A percentile compares a stretch with the other conserved stretches of the same genome.
These are phyloP conservation scores for Apotomis betuletana DNA, from an alignment of 2,888 invertebrate genomes.

Conservation along the genomic window DNA sequence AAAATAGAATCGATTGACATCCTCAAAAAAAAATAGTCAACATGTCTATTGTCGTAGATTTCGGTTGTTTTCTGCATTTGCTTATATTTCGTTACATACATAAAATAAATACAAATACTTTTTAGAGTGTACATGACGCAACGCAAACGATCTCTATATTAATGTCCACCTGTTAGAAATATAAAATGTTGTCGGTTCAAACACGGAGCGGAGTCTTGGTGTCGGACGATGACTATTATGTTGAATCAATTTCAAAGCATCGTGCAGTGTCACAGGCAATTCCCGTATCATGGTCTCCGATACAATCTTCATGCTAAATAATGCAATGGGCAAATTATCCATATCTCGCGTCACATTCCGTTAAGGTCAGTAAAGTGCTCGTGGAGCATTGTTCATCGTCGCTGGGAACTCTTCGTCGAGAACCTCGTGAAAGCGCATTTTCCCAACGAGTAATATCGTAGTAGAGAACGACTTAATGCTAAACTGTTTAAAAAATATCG, in stretches of 20 bases:
- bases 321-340: constrained; percentile 41
- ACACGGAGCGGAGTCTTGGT: too few relatives aligned
- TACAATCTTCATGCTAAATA: constrained; percentile 34
- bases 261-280: constrained; percentile 20
- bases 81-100: too few relatives aligned
- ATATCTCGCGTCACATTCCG: constrained; percentile 44
- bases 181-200: too few relatives aligned
- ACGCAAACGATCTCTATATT: too few relatives aligned
- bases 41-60: too few relatives aligned
- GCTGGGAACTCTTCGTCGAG: constrained; percentile 63
- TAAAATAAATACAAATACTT: too few relatives aligned
- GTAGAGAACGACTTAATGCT: constrained; percentile 52
- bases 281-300: constrained; percentile 25
- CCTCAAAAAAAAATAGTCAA: too few relatives aligned
- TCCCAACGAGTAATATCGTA: constrained; percentile 63
- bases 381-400: constrained; percentile 68
- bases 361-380: constrained; percentile 47
- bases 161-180: too few relatives aligned
- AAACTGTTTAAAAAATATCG: constrained; percentile 57
- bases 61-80: too few relatives aligned
- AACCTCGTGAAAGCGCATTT: constrained; percentile 74
- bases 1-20: too few relatives aligned
- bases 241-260: constrained; percentile 12
- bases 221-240: neutral
- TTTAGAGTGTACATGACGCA: too few relatives aligned